A percentile compares a stretch with the other conserved stretches of the same genome.
phyloP scores from a whole-genome alignment of 2,113 vertebrate genomes.

The Dipodomys stephensi region DNA sequence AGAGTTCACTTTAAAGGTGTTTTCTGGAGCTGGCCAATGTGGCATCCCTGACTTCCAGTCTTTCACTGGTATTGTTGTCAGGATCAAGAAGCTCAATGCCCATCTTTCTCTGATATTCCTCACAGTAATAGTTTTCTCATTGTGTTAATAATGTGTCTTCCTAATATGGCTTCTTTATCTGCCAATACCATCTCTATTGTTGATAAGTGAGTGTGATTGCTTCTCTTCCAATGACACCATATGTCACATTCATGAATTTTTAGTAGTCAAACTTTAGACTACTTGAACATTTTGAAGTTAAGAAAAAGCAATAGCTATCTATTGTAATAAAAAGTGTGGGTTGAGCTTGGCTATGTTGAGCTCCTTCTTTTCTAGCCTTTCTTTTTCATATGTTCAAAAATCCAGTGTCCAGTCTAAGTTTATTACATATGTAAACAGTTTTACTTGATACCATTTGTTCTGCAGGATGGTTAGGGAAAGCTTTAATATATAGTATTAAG shows the following conservation, averaged over 20 bases:
- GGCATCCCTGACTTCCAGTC: neutral
- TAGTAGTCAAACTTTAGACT: neutral
- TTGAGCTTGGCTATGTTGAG: neutral
- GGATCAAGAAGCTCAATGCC: neutral
- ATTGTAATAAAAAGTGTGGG: neutral
- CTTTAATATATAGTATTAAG: neutral
- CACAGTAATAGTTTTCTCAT: too few relatives aligned
- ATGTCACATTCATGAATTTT: neutral
- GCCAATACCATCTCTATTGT: neutral
- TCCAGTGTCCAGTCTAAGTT: neutral
- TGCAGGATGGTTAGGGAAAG: neutral
- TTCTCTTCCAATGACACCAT: neutral
- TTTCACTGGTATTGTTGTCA: neutral
- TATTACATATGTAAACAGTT: slow-evolving; percentile 26
- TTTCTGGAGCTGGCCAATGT: neutral
- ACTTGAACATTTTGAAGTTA: neutral
- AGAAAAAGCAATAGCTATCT: neutral
- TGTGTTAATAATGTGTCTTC: neutral
- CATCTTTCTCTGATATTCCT: neutral
- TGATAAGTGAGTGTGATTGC: neutral
- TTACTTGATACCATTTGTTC: neutral
- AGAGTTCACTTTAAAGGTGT: neutral
- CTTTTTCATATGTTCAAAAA: neutral
- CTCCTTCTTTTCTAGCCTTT: neutral
- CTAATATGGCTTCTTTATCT: neutral